Conservation (phyloP, 2,113 vertebrate genomes). For the Tringa solitaria region DNA sequence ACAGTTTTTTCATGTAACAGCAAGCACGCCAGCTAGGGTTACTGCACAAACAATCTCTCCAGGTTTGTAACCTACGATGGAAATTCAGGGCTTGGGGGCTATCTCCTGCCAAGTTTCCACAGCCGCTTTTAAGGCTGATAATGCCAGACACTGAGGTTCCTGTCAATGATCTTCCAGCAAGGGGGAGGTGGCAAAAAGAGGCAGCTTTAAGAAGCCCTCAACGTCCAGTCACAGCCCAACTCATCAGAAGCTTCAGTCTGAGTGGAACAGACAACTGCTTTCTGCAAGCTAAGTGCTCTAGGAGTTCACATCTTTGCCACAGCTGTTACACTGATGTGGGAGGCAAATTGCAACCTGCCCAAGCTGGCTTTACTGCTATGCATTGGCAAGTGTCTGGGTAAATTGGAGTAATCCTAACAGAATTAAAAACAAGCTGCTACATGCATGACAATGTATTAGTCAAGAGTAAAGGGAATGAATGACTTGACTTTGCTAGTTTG, state of each 20-base stretch:
- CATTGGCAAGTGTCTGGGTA: neutral
- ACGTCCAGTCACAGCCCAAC: neutral
- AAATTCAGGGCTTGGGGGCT: neutral
- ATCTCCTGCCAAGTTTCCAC: neutral
- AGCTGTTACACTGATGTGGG: neutral
- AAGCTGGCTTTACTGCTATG: neutral
- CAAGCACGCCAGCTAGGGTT: neutral
- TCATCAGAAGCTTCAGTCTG: neutral
- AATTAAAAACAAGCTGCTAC: neutral
- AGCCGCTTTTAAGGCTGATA: neutral
- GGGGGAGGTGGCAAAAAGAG: neutral
- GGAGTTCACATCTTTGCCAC: neutral
- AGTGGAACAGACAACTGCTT: neutral
- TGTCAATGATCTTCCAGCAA: neutral
- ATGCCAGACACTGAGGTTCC: neutral
- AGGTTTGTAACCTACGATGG: neutral
- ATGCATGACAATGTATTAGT: neutral
- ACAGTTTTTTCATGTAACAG: neutral
- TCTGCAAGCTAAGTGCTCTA: neutral
- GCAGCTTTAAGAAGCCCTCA: neutral
- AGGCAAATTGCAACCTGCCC: neutral
- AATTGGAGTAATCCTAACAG: neutral
- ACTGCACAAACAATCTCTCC: neutral
- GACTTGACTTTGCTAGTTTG: neutral
- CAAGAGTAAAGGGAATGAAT: neutral